Base-by-base conservation (phyloP, 1,140 invertebrate species). In the Bombyx mandarina region DNA sequence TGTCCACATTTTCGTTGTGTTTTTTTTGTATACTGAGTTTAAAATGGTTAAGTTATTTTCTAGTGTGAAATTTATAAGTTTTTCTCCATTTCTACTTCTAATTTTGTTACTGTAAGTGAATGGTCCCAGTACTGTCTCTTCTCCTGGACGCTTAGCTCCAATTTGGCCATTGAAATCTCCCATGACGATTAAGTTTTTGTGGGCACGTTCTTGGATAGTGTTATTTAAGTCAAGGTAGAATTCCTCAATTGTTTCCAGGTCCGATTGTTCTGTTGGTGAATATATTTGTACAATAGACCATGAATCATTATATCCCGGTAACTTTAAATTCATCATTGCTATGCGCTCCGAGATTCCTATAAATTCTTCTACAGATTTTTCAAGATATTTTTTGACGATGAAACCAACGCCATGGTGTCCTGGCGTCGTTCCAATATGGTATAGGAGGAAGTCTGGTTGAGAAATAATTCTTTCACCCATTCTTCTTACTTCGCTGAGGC, bases 221-320 rank as follows among this genome's bases (percentile, higher is more conserved):
- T 59, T 54, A 48, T 57, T 60, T 55, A 70, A 10, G 0, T 52
- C 57, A 8, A 9, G 7, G 52, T 66, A 61, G 46, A 65, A 62
- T 8, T 8, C 26, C 7, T 58, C 22, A 6, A 57, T 57, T 8
- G 42, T 18, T 43, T 51, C 43, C 51, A 22, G 1, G 26, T 58
- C 26, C 8, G 58, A 59, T 50, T 62, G 43, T 52, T 69, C 67
- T 45, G 63, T 69, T 10, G 66, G 66, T 9, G 65, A 61, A 22
- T 67, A 65, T 35, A 65, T 45, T 61, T 68, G 61, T 47, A 68
- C 8, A 44, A 63, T 63, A 43, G 59, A 63, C 64, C 61, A 66
- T 42, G 57, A 45, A 2, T 66, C 22, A 18, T 66, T 60, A 43
- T 62, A 50, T 42, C 49, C 58, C 12, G 60, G 64, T 57, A 69